These are phyloP conservation scores for Bujurquina vittata DNA, from an alignment of 2,113 vertebrate species.

Conservation along the genomic window DNA sequence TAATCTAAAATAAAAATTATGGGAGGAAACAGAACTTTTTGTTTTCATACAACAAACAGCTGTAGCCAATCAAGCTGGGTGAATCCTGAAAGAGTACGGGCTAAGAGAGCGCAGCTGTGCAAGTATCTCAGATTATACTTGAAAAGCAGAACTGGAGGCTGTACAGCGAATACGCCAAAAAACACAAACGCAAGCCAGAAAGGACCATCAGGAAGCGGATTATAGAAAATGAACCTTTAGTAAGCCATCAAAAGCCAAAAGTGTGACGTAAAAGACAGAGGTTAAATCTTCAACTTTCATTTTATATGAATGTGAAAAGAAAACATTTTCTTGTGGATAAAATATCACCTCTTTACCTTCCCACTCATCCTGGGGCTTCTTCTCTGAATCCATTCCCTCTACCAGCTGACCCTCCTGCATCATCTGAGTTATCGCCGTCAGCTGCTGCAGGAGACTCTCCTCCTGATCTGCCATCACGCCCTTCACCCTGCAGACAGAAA, in stretches of 20 bases:
- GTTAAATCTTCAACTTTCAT: no score
- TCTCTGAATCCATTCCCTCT: constrained; percentile 83
- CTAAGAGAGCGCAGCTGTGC: neutral
- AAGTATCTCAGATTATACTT: neutral
- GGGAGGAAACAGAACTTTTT: no score
- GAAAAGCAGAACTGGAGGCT: neutral
- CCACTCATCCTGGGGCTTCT: constrained; percentile 83
- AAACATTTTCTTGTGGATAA: neutral
- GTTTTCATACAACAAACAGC: neutral
- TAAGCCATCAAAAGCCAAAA: neutral
- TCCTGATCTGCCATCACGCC: constrained; percentile 89
- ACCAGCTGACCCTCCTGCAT: constrained; percentile 92
- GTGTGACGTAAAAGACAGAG: neutral
- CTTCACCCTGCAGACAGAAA: constrained; percentile 68
- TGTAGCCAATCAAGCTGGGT: neutral
- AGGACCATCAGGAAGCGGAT: neutral
- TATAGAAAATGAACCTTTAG: neutral
- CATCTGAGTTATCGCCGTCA: constrained; percentile 93
- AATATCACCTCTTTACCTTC: constrained; percentile 78
- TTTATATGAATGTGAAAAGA: neutral
- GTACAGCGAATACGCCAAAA: neutral
- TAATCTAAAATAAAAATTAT: no score
- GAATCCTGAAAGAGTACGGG: neutral
- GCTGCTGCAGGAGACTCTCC: constrained; percentile 88
- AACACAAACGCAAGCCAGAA: neutral